phyloP scores from a whole-genome alignment of 2,797 vertebrate species.

The Enteromius paludinosus region DNA sequence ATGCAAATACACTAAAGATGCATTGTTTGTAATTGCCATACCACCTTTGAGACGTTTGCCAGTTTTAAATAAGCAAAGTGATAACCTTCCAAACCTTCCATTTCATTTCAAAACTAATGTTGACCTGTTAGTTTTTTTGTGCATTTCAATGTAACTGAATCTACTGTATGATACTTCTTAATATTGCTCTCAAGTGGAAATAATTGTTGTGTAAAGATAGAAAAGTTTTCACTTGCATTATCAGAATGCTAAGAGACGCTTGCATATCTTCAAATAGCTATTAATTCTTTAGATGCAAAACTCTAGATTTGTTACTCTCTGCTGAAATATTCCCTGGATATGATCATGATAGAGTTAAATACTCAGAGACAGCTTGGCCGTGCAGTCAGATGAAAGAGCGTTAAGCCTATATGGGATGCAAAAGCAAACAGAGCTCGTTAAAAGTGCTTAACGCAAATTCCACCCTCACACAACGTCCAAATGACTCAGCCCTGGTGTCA shows the following conservation, averaged over 20 bases:
- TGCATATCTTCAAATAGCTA: neutral
- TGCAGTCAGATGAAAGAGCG: conserved; percentile 34
- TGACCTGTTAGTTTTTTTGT: neutral
- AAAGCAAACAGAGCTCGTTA: conserved; percentile 49
- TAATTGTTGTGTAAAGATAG: neutral
- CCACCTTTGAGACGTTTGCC: neutral
- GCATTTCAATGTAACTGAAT: too few species aligned
- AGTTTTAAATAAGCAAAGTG: neutral
- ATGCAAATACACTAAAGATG: neutral
- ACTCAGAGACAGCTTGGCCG: neutral
- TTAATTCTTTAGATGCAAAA: neutral
- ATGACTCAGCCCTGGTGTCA: conserved; percentile 43
- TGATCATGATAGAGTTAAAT: neutral
- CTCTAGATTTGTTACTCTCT: neutral
- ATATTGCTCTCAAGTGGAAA: neutral
- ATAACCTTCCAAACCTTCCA: neutral
- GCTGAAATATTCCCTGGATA: neutral
- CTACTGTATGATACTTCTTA: too few species aligned
- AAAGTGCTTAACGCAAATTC: conserved; percentile 51
- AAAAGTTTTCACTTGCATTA: neutral
- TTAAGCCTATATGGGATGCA: conserved; percentile 23
- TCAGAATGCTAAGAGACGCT: neutral
- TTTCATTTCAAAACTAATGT: neutral
- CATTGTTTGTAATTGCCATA: neutral
- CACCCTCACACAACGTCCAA: conserved; percentile 40